Conservation (phyloP, 2,113 vertebrate species). For the Pica pica region DNA sequence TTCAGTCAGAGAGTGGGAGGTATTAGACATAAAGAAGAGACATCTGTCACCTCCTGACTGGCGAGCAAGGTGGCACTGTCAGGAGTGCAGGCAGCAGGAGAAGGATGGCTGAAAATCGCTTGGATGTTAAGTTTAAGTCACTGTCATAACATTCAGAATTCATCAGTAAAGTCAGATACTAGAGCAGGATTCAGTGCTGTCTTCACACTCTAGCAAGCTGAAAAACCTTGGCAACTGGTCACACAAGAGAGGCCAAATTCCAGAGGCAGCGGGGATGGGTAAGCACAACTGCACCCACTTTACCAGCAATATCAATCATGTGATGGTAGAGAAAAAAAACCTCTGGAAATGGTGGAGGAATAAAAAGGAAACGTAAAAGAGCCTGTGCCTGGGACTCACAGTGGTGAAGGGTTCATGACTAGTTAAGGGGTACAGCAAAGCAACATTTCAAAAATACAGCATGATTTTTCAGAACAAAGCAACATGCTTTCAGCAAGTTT, state of each 20-base stretch:
- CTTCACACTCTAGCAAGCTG: background rate
- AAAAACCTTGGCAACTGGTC: background rate
- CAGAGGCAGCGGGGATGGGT: background rate
- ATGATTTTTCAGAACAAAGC: background rate
- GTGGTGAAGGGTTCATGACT: rapidly evolving
- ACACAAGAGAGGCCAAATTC: background rate
- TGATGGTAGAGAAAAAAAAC: background rate
- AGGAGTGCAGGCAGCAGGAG: background rate
- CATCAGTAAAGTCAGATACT: background rate
- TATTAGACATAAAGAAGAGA: background rate
- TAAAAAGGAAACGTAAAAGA: background rate
- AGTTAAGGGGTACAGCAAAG: background rate
- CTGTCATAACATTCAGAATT: background rate
- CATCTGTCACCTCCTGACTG: background rate
- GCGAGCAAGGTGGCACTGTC: background rate
- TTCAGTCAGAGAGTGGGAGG: background rate
- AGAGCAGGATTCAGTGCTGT: background rate
- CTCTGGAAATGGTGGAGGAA: background rate
- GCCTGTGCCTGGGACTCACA: no score
- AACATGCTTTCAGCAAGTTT: background rate
- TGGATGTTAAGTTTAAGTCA: background rate
- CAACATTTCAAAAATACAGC: background rate
- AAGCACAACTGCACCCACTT: background rate
- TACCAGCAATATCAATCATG: background rate
- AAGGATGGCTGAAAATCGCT: background rate